Conservation (phyloP, 1,140 invertebrate species). For the Antheraea pernyi region DNA sequence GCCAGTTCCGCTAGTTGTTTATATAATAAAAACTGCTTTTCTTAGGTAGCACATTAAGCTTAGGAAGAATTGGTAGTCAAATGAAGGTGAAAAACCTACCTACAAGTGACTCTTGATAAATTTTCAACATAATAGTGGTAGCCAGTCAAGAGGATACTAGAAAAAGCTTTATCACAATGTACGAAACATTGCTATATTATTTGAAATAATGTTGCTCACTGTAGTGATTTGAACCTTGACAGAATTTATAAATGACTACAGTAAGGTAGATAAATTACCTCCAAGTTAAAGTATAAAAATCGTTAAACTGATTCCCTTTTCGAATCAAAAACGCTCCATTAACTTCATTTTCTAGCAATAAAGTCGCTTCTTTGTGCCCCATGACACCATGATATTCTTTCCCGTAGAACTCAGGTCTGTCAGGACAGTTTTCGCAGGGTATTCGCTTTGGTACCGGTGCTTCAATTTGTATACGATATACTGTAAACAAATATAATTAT, state of each 20-base stretch:
- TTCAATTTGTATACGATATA: conserved; percentile 91
- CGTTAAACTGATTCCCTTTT: conserved; percentile 85
- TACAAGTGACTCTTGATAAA: too few species aligned
- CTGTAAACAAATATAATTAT: conserved; percentile 69
- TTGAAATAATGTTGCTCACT: too few species aligned
- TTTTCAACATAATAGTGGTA: too few species aligned
- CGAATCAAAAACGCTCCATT: conserved; percentile 93
- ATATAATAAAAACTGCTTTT: too few species aligned
- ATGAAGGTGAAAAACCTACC: too few species aligned
- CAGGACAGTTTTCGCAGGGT: conserved; percentile 78
- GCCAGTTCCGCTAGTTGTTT: too few species aligned
- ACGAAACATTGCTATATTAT: too few species aligned
- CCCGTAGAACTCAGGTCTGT: conserved; percentile 84
- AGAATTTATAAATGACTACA: background rate
- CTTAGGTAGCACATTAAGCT: too few species aligned
- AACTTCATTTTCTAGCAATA: conserved; percentile 81
- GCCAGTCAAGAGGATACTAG: too few species aligned
- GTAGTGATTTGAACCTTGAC: too few species aligned
- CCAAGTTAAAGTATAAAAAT: conserved; percentile 88
- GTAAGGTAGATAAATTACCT: conserved; percentile 62
- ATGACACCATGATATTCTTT: conserved; percentile 90
- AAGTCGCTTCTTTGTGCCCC: conserved; percentile 85
- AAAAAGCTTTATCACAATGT: too few species aligned
- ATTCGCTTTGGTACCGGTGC: conserved; percentile 89
- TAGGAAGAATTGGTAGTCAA: too few species aligned